Evolutionary conservation across 2,888 invertebrate genomes (phyloP).

Genomic region (Chydorus sphaericus): DNA sequence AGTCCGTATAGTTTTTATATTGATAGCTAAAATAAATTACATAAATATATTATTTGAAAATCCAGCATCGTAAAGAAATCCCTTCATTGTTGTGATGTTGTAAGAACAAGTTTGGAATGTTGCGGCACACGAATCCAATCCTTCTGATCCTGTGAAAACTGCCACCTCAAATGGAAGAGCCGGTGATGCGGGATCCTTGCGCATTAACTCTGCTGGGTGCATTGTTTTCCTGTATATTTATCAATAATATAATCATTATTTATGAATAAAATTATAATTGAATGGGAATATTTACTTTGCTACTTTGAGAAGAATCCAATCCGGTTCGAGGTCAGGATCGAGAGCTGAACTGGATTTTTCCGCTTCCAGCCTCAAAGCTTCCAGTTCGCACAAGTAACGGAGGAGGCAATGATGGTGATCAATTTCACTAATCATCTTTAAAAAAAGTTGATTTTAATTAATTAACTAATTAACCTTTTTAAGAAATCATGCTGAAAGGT

Average conservation of each 20-base stretch:
- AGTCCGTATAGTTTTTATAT: too few relatives aligned
- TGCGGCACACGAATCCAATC: neutral
- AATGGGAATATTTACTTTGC: neutral
- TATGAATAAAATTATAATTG: neutral
- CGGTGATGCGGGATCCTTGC: constrained; percentile 5
- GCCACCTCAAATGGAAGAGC: constrained; percentile 3
- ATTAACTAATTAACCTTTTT: too few relatives aligned
- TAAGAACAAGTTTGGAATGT: neutral
- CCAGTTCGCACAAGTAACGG: constrained; percentile 8
- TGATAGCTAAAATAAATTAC: too few relatives aligned
- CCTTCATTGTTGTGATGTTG: neutral
- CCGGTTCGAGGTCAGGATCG: neutral
- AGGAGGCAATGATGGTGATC: neutral
- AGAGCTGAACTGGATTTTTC: neutral
- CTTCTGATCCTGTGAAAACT: constrained; percentile 1
- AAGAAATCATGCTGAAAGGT: too few relatives aligned
- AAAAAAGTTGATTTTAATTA: neutral
- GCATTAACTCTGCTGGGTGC: neutral
- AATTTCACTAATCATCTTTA: neutral
- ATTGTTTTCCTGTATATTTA: neutral
- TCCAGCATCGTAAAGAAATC: too few relatives aligned
- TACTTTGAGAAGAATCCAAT: neutral
- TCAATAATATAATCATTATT: neutral
- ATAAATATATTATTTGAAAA: too few relatives aligned
- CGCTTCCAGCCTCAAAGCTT: neutral